Percentiles rank a stretch among this genome's conserved stretches.
Conservation (phyloP, 2,888 invertebrate genomes). For the Dolichopus griseipennis region DNA sequence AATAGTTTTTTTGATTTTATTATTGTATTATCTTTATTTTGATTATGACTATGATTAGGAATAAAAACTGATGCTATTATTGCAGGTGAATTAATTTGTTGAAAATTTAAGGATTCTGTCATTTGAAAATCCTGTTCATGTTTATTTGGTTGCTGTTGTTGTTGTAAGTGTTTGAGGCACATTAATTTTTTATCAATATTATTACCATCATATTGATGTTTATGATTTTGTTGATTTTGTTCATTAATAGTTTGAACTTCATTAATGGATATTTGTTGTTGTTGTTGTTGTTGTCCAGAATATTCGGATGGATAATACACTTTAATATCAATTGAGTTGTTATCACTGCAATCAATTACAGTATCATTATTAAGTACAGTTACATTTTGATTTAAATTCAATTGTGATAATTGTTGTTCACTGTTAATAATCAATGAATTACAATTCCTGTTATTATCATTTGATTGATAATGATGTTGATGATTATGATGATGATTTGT, state of each 20-base stretch:
- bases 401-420: not conserved
- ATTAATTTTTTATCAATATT: not conserved
- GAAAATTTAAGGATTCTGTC: constrained; percentile 7
- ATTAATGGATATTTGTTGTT: not conserved
- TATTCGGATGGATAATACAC: not conserved
- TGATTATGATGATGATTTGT: not conserved
- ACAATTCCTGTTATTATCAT: not conserved
- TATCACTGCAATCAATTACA: no score
- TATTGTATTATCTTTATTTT: constrained; percentile 22
- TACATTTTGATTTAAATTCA: not conserved
- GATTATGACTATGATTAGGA: constrained; percentile 18
- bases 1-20: constrained; percentile 22
- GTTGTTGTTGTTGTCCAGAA: no score
- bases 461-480: not conserved
- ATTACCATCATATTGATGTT: constrained; percentile 22
- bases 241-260: not conserved
- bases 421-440: not conserved
- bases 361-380: not conserved
- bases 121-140: constrained; percentile 15
- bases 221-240: not conserved
- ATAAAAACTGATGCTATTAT: constrained; percentile 16
- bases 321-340: not conserved
- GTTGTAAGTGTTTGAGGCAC: constrained; percentile 36
- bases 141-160: constrained; percentile 26
- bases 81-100: constrained; percentile 22